phyloP scores from a whole-genome alignment of 2,888 invertebrate genomes.

The Caenorhabditis japonica region DNA sequence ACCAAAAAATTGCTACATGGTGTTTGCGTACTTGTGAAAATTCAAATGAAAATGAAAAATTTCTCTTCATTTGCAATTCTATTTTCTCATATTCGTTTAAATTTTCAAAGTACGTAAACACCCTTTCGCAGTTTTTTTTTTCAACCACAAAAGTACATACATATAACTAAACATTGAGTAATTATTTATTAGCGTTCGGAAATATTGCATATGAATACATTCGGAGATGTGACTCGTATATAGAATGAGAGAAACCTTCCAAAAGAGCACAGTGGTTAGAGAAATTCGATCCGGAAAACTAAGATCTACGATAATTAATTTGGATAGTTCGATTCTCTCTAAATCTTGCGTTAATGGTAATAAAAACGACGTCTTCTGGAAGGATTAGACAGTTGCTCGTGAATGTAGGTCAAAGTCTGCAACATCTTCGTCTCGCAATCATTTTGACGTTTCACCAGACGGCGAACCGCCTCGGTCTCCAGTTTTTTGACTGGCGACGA shows the following conservation, averaged over 20 bases:
- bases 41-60: no score
- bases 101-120: no score
- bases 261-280: no score
- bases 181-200: no score
- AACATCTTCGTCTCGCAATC: constrained; percentile 63
- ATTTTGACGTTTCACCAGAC: constrained; percentile 55
- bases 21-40: no score
- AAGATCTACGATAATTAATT: background rate
- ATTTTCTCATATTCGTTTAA: no score
- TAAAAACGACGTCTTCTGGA: constrained; percentile 56
- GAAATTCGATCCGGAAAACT: constrained; percentile 9
- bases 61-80: no score
- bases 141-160: constrained; percentile 15
- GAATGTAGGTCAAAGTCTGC: constrained; percentile 60
- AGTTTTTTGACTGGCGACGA: constrained; percentile 59
- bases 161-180: constrained; percentile 22
- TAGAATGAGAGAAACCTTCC: no score
- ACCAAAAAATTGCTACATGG: no score
- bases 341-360: no score
- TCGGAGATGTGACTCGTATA: constrained; percentile 19
- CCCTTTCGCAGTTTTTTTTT: constrained; percentile 2
- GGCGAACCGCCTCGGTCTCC: constrained; percentile 54
- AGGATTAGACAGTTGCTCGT: constrained; percentile 54
- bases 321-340: no score
- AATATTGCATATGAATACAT: constrained; percentile 16